Evolutionary conservation across 2,113 vertebrate genomes (phyloP), one percentile per base, ranked within the genome.

Genomic region (Channa maculata): DNA sequence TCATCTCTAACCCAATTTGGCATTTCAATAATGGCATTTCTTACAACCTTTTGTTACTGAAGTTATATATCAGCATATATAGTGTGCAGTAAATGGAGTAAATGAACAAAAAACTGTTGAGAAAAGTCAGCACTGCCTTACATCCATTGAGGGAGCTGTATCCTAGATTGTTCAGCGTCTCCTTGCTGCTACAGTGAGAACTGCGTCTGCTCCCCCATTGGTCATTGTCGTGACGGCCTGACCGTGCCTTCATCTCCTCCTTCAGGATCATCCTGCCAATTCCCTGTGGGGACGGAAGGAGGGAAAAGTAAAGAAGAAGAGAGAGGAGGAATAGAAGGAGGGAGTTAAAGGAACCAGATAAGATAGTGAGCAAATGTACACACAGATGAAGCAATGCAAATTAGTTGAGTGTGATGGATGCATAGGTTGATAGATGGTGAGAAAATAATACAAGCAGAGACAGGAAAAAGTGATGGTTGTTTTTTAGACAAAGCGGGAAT

Each of bases 181-280:
- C 98, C 75, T 96, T 95, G 93, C 97, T 99, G 93, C 95, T 96
- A 60, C 95, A 91, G 69, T 86, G 90, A 0, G 96, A 97, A 92
- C 95, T 98, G 81, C 96, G 94, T 0, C 95, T 93, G 7, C 96
- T 97, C 0, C 96, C 96, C 97, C 97, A 99, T 67, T 95, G 96
- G 77, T 98, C 96, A 1, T 96, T 93, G 89, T 93, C 92, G 2
- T 98, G 96, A 73, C 95, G 96, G 88, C 94, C 95, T 4, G 96
- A 96, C 11, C 96, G 94, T 15, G 97, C 98, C 91, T 97, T 99
- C 97, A 99, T 99, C 93, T 99, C 98, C 85, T 99, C 98, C 92
- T 98, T 97, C 83, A 99, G 93, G 84, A 99, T 99, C 95, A 99
- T 90, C 71, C 98, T 93, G 75, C 97, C 97, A 6, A 99, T 99